Evolutionary conservation across 2,797 vertebrate genomes (phyloP).

Genomic region (Spondyliosoma cantharus): DNA sequence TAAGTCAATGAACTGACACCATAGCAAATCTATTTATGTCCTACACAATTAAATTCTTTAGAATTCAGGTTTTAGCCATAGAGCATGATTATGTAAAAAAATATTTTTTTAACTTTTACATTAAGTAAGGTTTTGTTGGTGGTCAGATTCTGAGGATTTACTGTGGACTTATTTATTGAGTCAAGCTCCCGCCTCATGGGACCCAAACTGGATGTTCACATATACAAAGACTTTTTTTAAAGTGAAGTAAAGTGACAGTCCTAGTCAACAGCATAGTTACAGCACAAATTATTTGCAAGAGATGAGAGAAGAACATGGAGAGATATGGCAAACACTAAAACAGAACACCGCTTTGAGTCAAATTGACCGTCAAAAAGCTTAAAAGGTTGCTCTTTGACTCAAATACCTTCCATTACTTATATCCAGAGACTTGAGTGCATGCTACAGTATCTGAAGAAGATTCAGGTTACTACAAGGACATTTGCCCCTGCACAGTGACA

Average conservation of each 20-base stretch:
- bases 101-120: too few species aligned
- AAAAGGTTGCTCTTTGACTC: conserved; percentile 63
- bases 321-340: conserved; percentile 33
- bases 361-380: conserved; percentile 65
- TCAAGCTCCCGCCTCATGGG: too few species aligned
- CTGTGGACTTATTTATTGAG: too few species aligned
- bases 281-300: conserved; percentile 34
- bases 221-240: conserved; percentile 10
- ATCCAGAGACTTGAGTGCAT: conserved; percentile 53
- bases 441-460: conserved; percentile 46
- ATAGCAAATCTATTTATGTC: too few species aligned
- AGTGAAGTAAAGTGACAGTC: conserved; percentile 29
- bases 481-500: conserved; percentile 16
- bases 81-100: too few species aligned
- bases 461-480: conserved; percentile 49
- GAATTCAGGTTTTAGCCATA: too few species aligned
- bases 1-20: too few species aligned
- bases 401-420: conserved; percentile 71
- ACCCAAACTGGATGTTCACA: conserved; percentile 11
- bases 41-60: too few species aligned
- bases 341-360: conserved; percentile 64
- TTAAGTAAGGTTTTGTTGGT: too few species aligned
- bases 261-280: background rate
- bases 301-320: conserved; percentile 23
- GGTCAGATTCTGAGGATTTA: too few species aligned